Conservation (phyloP, 2,113 vertebrate species). For the mouse (Mus musculus) region GRCm39 chrX:10445501-10446000, state of each 20-base stretch:
- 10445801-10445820: not conserved
- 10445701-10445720: slow-evolving; percentile 99
- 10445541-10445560: slow-evolving; percentile 93
- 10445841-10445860: no score
- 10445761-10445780: not conserved
- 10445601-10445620: slow-evolving; percentile 97
- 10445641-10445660: slow-evolving; percentile 99
- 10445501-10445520: not conserved
- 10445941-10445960: not conserved
- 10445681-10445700: slow-evolving; percentile 98
- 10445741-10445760: slow-evolving; percentile 89
- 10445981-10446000: slow-evolving; percentile 14
- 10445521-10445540: slow-evolving; percentile 14
- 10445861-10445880: not conserved
- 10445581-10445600: slow-evolving; percentile 99
- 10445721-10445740: slow-evolving; percentile 99
- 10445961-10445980: slow-evolving; percentile 38
- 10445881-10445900: slow-evolving; percentile 53
- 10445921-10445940: slow-evolving; percentile 29
- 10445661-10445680: slow-evolving; percentile 97
- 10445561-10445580: slow-evolving; percentile 97
- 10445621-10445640: slow-evolving; percentile 99
- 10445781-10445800: slow-evolving; percentile 25
- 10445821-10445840: slow-evolving; percentile 28
- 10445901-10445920: slow-evolving; percentile 54